These are phyloP conservation scores for Apodemus speciosus DNA, from an alignment of 2,113 vertebrate genomes.

Conservation along the genomic window DNA sequence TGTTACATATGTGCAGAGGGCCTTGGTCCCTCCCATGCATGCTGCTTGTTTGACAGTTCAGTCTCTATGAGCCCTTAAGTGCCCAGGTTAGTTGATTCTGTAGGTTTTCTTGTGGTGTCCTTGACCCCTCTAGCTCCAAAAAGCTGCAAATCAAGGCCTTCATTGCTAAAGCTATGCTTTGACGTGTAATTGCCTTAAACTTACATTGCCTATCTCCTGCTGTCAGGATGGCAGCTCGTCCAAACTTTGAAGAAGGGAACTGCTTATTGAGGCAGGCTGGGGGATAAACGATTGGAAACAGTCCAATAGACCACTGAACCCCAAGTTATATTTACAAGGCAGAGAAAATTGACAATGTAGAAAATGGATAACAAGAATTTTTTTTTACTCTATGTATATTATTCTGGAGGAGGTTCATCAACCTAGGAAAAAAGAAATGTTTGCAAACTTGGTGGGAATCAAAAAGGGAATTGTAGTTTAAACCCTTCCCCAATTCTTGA, in stretches of 20 bases:
- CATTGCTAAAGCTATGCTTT: not conserved
- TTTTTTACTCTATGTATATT: not conserved
- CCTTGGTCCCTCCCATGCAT: too few relatives aligned
- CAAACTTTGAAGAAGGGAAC: not conserved
- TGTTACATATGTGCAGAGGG: too few relatives aligned
- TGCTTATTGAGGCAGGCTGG: not conserved
- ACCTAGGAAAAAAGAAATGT: not conserved
- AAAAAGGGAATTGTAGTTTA: not conserved
- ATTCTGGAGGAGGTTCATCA: not conserved
- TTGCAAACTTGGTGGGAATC: not conserved
- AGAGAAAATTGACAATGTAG: not conserved
- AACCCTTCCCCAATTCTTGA: not conserved
- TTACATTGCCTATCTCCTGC: not conserved
- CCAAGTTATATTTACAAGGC: not conserved
- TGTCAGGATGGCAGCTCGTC: not conserved
- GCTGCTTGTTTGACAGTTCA: too few relatives aligned
- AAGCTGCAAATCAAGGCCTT: not conserved
- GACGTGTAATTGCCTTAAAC: not conserved
- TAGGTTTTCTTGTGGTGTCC: too few relatives aligned
- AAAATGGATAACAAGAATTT: not conserved
- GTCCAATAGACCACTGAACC: not conserved
- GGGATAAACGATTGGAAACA: not conserved
- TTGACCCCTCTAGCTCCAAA: not conserved
- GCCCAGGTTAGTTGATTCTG: not conserved
- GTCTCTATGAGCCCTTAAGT: not conserved